Percentiles rank a stretch among this genome's conserved stretches.
phyloP scores from a whole-genome alignment of 2,113 vertebrate genomes.

The Ornithorhynchus anatinus region DNA sequence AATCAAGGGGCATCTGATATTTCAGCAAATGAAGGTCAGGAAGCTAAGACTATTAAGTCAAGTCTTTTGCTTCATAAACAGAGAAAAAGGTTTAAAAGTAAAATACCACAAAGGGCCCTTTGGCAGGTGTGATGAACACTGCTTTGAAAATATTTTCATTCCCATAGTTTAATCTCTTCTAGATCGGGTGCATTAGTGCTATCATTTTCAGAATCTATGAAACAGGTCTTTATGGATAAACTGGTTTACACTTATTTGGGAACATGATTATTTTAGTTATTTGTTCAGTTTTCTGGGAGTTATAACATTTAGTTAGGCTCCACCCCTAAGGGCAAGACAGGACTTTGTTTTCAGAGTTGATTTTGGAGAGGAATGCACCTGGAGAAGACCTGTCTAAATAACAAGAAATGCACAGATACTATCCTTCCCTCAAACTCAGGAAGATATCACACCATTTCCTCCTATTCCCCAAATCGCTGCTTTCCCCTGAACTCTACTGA shows the following conservation, averaged over 20 bases:
- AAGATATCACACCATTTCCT: background rate
- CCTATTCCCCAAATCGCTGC: background rate
- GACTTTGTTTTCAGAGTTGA: background rate
- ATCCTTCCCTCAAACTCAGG: background rate
- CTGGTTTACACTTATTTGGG: background rate
- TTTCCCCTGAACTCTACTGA: background rate
- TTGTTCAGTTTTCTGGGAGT: background rate
- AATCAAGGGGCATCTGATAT: slow-evolving; percentile 52
- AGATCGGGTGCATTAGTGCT: slow-evolving; percentile 35
- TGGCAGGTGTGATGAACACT: slow-evolving; percentile 52
- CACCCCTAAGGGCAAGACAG: background rate
- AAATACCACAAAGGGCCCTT: slow-evolving; percentile 51
- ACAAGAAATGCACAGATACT: no score
- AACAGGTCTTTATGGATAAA: slow-evolving; percentile 10
- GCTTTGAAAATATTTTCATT: slow-evolving; percentile 64
- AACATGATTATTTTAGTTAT: background rate
- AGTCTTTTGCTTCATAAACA: slow-evolving; percentile 63
- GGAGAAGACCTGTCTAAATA: no score
- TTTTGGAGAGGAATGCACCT: background rate
- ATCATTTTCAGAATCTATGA: slow-evolving; percentile 34
- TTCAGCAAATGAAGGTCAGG: slow-evolving; percentile 55
- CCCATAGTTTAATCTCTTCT: slow-evolving; percentile 56
- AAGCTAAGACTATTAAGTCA: slow-evolving; percentile 49
- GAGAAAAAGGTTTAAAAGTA: slow-evolving; percentile 59
- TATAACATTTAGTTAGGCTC: background rate